Conservation (phyloP, 2,113 vertebrate genomes). For the Parotia lawesii region DNA sequence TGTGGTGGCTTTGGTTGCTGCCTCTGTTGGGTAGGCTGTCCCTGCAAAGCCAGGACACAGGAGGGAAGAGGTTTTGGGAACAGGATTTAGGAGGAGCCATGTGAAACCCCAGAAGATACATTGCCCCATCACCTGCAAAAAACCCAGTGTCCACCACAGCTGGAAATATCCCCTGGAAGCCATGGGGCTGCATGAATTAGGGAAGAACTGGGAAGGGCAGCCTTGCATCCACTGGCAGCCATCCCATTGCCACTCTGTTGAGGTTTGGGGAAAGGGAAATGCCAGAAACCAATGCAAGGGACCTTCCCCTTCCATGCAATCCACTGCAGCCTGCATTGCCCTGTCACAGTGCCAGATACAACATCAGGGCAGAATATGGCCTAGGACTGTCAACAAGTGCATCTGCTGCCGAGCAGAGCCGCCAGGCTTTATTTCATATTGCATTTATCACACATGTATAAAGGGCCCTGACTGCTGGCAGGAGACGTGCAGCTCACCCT, state of each 20-base stretch:
- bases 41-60: background rate
- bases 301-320: background rate
- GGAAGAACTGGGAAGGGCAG: background rate
- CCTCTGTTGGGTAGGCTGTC: background rate
- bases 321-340: background rate
- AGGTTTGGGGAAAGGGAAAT: background rate
- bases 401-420: background rate
- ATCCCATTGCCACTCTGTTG: background rate
- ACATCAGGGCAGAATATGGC: background rate
- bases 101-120: background rate
- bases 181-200: background rate
- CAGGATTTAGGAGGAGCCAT: background rate
- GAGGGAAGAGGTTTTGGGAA: background rate
- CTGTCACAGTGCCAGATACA: background rate
- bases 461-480: background rate
- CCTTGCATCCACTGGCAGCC: background rate
- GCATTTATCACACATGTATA: background rate
- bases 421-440: background rate
- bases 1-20: background rate
- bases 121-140: accelerated
- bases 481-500: background rate
- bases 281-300: background rate
- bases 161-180: background rate
- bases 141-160: accelerated
- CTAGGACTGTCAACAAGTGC: background rate